Evolutionary conservation across 1,140 invertebrate genomes (phyloP).

Genomic region (Brachionus angularis): DNA sequence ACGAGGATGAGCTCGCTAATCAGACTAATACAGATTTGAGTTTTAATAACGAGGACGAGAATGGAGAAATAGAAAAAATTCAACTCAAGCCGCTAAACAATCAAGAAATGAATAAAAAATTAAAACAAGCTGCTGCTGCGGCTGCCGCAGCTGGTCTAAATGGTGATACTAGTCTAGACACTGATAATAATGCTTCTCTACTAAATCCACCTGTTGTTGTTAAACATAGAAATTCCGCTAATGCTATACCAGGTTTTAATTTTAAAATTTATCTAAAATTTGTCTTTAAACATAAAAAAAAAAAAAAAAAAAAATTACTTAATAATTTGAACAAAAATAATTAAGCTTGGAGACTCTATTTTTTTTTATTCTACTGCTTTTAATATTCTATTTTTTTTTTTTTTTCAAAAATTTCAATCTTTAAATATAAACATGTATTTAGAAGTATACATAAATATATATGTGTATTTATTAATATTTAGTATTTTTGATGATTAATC

Average conservation of each 20-base stretch:
- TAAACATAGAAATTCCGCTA: slow-evolving; percentile 1
- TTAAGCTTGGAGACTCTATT: too few relatives aligned
- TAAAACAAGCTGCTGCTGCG: slow-evolving; percentile 21
- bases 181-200: not conserved
- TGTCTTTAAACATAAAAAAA: too few relatives aligned
- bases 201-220: not conserved
- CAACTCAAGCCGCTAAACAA: slow-evolving; percentile 21
- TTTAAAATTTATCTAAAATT: too few relatives aligned
- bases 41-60: slow-evolving; percentile 7
- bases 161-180: not conserved
- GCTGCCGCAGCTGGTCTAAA: slow-evolving; percentile 6
- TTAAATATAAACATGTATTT: too few relatives aligned
- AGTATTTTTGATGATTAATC: too few relatives aligned
- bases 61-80: slow-evolving; percentile 30
- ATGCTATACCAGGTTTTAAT: slow-evolving; percentile 24
- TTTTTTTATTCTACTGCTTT: too few relatives aligned
- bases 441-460: too few relatives aligned
- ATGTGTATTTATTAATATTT: too few relatives aligned
- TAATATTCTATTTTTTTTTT: too few relatives aligned
- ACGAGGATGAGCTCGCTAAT: not conserved
- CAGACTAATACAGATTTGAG: not conserved
- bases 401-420: not conserved
- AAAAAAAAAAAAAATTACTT: too few relatives aligned
- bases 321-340: too few relatives aligned
- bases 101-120: slow-evolving; percentile 32